Conservation (phyloP, 2,797 vertebrate species). For the Ibycter americanus region DNA sequence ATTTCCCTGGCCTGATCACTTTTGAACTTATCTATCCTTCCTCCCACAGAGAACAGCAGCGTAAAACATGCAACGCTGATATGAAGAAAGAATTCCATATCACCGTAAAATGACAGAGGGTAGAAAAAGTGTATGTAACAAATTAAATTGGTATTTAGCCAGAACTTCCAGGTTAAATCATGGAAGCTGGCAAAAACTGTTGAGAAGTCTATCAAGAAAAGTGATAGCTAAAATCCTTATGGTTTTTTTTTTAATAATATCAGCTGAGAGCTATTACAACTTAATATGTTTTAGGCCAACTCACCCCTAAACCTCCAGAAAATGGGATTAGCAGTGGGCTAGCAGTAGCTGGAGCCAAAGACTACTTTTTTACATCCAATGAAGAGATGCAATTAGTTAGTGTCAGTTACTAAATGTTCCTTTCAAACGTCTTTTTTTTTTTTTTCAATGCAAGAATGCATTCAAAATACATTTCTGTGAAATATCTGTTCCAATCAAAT, state of each 20-base stretch:
- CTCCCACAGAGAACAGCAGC: background rate
- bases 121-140: background rate
- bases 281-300: background rate
- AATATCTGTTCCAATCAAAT: background rate
- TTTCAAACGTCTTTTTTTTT: background rate
- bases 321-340: background rate
- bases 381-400: background rate
- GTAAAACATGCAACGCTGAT: background rate
- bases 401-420: background rate
- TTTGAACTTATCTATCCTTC: background rate
- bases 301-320: background rate
- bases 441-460: background rate
- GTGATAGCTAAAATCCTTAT: background rate
- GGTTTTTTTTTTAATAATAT: background rate
- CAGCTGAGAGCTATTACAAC: background rate
- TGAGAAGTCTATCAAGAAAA: background rate
- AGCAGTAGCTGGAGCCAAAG: background rate
- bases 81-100: background rate
- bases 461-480: background rate
- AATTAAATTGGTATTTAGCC: background rate
- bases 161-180: background rate
- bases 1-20: background rate
- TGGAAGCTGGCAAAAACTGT: background rate
- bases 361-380: background rate
- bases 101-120: background rate